Evolutionary conservation across 2,797 vertebrate species (phyloP), one percentile per base, ranked within the genome.

Genomic region (Lepus townsendii): DNA sequence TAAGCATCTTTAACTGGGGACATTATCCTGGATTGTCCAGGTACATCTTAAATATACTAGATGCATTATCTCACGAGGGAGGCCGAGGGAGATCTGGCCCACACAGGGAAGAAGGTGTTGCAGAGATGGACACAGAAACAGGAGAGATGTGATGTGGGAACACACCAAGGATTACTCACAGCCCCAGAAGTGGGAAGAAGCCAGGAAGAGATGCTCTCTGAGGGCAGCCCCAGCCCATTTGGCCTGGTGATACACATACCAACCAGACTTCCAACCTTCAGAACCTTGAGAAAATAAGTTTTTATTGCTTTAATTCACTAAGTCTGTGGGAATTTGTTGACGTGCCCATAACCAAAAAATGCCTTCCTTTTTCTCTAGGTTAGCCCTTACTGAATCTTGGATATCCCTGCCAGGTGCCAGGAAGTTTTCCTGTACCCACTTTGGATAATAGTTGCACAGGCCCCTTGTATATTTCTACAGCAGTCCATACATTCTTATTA

Each of bases 161-260:
- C 4, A n/a, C 11, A 26, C 60, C 38, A 69, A 57, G 22, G 22
- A 62, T 30, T 32, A 13, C 78, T 0, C 0, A 54, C 4, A 27
- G 11, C 6, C 32, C 32, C 7, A 3, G 47, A 19, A 77, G 17
- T 30, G 47, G 4, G 12, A 30, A 60, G 54, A 77, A 22, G 20
- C 12, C 4, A 30, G 42, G 6, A 13, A 30, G 11, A 38, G 42
- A 17, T 47, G 32, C 22, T 52, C 12, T 65, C 76, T 1, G 63
- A 42, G 76, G 1, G 0, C 0, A 16, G n/a, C 12, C 35, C 30
- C 11, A 52, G 14, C 32, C 10, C 0, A 10, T 1, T n/a, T 22
- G 0, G 2, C 54, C 17, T 0, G 0, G 3, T 5, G 38, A 47
- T 22, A 24, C n/a, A 1, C 32, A 68, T 47, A 24, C 65, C 62